phyloP scores from a whole-genome alignment of 2,888 invertebrate species.

The Drosophila atroscutellata region DNA sequence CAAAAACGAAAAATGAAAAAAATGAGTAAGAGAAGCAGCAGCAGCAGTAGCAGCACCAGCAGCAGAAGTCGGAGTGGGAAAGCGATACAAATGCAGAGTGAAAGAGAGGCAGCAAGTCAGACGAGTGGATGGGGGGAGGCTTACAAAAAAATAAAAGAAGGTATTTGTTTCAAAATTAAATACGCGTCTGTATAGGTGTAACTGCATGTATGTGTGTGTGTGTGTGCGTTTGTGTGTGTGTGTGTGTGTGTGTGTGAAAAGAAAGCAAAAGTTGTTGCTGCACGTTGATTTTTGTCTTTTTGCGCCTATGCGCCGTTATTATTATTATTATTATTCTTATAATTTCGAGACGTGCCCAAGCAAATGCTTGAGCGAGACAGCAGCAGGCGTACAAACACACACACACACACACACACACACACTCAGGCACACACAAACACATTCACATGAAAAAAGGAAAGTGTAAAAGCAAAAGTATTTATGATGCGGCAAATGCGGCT shows the following conservation, averaged over 20 bases:
- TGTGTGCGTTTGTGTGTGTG: constrained; percentile 3
- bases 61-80: neutral
- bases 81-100: neutral
- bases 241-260: constrained; percentile 31
- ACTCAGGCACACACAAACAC: neutral
- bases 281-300: constrained; percentile 62
- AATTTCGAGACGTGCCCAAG: constrained; percentile 29
- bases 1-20: constrained; percentile 13
- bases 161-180: constrained; percentile 78
- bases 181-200: constrained; percentile 44
- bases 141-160: constrained; percentile 31
- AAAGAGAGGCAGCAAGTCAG: constrained; percentile 14
- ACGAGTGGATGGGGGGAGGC: constrained; percentile 20
- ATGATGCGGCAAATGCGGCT: constrained; percentile 69
- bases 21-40: neutral
- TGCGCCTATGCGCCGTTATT: constrained; percentile 45
- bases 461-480: constrained; percentile 81
- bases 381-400: neutral
- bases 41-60: constrained; percentile 6
- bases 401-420: constrained; percentile 2
- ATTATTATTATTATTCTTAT: constrained; percentile 59
- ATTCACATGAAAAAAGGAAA: constrained; percentile 62
- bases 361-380: constrained; percentile 1
- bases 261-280: constrained; percentile 75
- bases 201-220: constrained; percentile 10